Conservation (phyloP, 2,888 invertebrate species). For the Microctonus hyperodae region DNA sequence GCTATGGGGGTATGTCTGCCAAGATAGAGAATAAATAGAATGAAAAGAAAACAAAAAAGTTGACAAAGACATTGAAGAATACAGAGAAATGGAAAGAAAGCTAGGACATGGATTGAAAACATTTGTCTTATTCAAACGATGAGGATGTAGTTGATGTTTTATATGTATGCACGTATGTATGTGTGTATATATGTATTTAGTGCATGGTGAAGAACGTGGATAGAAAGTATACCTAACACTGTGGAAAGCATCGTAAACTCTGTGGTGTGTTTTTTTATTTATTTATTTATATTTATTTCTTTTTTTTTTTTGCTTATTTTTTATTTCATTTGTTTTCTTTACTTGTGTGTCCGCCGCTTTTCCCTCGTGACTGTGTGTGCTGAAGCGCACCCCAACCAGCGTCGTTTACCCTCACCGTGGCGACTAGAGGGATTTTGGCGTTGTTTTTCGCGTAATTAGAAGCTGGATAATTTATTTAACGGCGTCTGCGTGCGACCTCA, state of each 20-base stretch:
- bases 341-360: conserved; percentile 15
- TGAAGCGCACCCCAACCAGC: conserved; percentile 24
- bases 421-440: conserved; percentile 40
- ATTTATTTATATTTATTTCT: conserved; percentile 15
- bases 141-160: conserved; percentile 8
- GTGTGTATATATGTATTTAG: not conserved
- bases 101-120: conserved; percentile 28
- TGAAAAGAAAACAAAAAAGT: not conserved
- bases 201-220: not conserved
- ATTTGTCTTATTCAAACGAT: conserved; percentile 46
- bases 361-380: conserved; percentile 11
- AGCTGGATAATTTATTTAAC: conserved; percentile 55
- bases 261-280: conserved; percentile 25
- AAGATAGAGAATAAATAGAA: not conserved
- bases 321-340: not conserved
- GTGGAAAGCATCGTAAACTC: conserved; percentile 29
- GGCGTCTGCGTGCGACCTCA: conserved; percentile 42
- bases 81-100: conserved; percentile 3
- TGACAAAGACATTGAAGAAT: not conserved
- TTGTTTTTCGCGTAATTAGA: conserved; percentile 54
- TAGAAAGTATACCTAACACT: conserved; percentile 14
- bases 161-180: not conserved
- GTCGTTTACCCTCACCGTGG: conserved; percentile 34
- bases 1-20: not conserved
- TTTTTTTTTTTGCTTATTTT: not conserved